Base-by-base conservation (phyloP, 1,140 invertebrate genomes). In the Drosophila rhopaloa region DNA sequence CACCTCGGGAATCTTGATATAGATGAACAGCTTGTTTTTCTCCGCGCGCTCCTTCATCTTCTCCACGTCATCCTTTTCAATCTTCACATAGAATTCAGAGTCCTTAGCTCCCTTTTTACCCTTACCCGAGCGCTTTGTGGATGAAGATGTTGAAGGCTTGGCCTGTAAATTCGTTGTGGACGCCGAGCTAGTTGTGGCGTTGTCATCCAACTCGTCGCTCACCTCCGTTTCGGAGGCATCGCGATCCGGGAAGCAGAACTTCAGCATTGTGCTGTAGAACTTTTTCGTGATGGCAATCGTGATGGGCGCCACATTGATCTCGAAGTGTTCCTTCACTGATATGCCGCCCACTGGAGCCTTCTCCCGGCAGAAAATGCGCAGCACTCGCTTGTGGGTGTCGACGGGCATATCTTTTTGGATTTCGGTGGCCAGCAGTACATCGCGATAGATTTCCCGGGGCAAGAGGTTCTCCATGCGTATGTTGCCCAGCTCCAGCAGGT, bases 231-330 rank as follows among this genome's bases (percentile, higher is more conserved):
- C 97, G 65, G 96, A 95, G 1, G 97, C 96, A 93, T 98, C 97
- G 76, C 98, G 96, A 92, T 98, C 98, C n/a, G 98, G 98, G 92
- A 99, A 99, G 91, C 98, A 99, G 92, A 99, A 99, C 91, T 97
- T 97, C 79, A 99, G 94, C 96, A 99, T 98, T 10, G 97, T 99
- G 90, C 97, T 97, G 93, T 98, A 99, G 93, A 99, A 99, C 91
- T 98, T 98, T 93, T 98, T 98, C 0, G 98, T 99, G 37, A 99
- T 93, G 95, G 97, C 97, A 76, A 98, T 98, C 0, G 97, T 97
- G 50, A 99, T 95, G 40, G 98, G 98, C 5, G 98, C 97, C 44
- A 99, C 96, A 93, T 98, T 98, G 43, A 98, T 97, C 93, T 99
- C 98, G 92, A 99, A 98, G 93, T 99, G 98, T 91, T 99, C 98